Evolutionary conservation across 2,113 vertebrate genomes (phyloP).

Genomic region (Pseudonaja textilis): DNA sequence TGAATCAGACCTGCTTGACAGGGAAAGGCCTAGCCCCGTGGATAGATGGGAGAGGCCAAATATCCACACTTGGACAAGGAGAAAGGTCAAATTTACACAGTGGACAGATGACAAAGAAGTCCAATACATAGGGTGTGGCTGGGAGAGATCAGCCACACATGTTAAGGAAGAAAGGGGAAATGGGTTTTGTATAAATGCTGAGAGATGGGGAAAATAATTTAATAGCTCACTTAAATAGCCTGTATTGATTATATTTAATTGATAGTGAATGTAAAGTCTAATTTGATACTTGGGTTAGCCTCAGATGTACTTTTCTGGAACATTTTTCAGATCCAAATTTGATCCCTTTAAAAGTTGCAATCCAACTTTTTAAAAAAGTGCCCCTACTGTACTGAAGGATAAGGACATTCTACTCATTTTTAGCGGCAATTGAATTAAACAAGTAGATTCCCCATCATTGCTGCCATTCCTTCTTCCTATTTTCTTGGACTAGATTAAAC

Average conservation of each 20-base stretch:
- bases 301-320: background rate
- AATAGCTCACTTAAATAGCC: background rate
- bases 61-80: background rate
- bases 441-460: background rate
- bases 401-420: background rate
- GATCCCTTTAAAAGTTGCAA: background rate
- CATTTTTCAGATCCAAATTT: background rate
- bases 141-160: background rate
- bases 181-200: background rate
- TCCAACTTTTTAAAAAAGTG: background rate
- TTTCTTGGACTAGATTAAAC: background rate
- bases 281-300: background rate
- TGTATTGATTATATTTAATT: background rate
- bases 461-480: background rate
- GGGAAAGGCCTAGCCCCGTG: background rate
- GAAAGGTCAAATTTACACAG: background rate
- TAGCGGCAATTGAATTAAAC: background rate
- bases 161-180: background rate
- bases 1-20: background rate
- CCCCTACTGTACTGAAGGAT: background rate
- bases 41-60: background rate
- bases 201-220: background rate
- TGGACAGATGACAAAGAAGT: background rate
- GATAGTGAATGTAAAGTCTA: background rate
- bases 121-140: background rate